Percentiles rank a stretch among this genome's conserved stretches.
These are phyloP conservation scores for Phyllotis vaccarum DNA, from an alignment of 2,797 vertebrate genomes.

Conservation along the genomic window DNA sequence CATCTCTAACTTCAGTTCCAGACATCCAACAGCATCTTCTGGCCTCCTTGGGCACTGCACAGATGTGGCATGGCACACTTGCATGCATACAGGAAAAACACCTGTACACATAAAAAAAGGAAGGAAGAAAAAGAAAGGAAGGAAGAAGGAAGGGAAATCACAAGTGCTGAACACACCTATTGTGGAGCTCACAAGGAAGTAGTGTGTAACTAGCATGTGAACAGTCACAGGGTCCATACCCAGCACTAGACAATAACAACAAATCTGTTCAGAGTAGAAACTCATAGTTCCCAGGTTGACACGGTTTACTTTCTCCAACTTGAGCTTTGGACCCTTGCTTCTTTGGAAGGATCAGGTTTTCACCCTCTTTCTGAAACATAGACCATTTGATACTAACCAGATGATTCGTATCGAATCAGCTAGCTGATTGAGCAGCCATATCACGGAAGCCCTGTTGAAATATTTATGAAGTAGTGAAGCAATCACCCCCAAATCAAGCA, in stretches of 20 bases:
- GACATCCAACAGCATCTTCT: neutral
- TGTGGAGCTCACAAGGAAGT: neutral
- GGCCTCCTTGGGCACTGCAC: too few relatives aligned
- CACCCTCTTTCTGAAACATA: neutral
- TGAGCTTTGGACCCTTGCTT: neutral
- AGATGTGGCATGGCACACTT: neutral
- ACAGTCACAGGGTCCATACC: neutral
- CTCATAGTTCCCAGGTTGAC: neutral
- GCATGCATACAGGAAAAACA: neutral
- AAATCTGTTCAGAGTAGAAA: neutral
- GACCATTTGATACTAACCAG: neutral
- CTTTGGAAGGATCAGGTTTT: neutral
- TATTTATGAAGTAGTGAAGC: neutral
- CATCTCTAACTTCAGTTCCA: neutral
- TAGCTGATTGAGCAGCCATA: neutral
- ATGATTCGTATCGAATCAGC: neutral
- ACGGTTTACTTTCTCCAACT: neutral
- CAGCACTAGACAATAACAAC: neutral
- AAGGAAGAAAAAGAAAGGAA: too few relatives aligned
- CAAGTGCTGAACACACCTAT: neutral
- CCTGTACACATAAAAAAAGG: neutral
- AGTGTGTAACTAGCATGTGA: neutral
- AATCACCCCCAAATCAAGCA: neutral
- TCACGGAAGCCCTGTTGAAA: neutral
- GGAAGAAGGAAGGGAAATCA: too few relatives aligned